These are phyloP conservation scores for Urocitellus parryii DNA, from an alignment of 2,113 vertebrate species.

Conservation along the genomic window DNA sequence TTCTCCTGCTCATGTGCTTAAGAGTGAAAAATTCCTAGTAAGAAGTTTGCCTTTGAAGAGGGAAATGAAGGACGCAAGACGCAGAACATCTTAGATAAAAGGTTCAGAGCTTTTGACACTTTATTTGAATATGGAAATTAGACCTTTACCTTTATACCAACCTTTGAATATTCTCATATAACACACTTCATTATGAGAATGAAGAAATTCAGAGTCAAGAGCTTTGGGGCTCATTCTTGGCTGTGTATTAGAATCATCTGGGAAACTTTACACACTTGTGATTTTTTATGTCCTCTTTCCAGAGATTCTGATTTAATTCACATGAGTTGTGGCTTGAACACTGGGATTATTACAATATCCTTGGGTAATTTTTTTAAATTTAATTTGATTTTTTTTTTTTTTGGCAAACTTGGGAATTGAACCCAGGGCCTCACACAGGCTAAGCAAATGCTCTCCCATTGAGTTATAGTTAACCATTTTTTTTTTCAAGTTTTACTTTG, in stretches of 20 bases:
- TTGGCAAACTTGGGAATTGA: background rate
- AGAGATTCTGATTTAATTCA: background rate
- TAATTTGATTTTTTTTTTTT: background rate
- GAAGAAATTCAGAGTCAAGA: conserved; percentile 17
- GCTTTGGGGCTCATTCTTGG: background rate
- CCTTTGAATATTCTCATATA: conserved; percentile 31
- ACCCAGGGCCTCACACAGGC: too few species aligned
- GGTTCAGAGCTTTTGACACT: background rate
- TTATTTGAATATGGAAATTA: conserved; percentile 60
- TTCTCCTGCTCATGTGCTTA: background rate
- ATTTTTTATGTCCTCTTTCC: background rate
- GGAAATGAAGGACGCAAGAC: background rate
- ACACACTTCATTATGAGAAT: background rate
- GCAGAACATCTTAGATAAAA: background rate
- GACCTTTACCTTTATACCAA: conserved; percentile 53
- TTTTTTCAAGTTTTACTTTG: too few species aligned
- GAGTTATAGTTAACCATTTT: background rate
- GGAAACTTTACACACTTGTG: background rate
- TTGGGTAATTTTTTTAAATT: background rate
- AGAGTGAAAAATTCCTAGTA: conserved; percentile 18
- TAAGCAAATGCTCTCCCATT: too few species aligned
- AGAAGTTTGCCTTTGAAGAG: background rate
- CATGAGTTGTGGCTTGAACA: background rate
- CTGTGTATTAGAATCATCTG: background rate
- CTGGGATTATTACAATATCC: background rate